A percentile compares a stretch with the other conserved stretches of the same genome.
Conservation (phyloP, 1,140 invertebrate species). For the Nasonia vitripennis region DNA sequence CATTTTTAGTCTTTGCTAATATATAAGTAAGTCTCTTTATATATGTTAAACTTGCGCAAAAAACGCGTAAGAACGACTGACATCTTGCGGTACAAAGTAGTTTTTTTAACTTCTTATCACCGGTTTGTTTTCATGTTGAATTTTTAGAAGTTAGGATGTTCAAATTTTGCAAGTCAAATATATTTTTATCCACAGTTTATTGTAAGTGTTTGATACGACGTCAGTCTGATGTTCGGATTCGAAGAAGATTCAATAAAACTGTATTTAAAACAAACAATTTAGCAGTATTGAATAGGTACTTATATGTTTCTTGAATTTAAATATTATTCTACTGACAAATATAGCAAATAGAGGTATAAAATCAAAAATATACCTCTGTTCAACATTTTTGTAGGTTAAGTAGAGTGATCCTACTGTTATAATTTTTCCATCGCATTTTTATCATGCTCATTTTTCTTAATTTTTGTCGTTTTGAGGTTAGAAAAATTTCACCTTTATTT, state of each 20-base stretch:
- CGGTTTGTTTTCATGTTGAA: neutral
- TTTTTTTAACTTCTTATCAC: slow-evolving; percentile 2
- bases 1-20: neutral
- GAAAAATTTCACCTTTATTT: neutral
- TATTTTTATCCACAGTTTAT: slow-evolving; percentile 8
- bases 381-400: neutral
- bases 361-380: neutral
- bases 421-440: neutral
- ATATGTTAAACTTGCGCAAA: neutral
- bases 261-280: neutral
- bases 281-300: slow-evolving; percentile 15
- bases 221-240: neutral
- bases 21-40: neutral
- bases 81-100: slow-evolving; percentile 40
- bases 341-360: neutral
- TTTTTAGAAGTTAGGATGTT: slow-evolving; percentile 18
- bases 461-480: slow-evolving; percentile 8
- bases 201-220: slow-evolving; percentile 29
- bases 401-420: neutral
- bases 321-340: neutral
- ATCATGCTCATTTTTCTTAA: neutral
- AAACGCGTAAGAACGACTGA: slow-evolving; percentile 12
- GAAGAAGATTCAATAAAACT: slow-evolving; percentile 3
- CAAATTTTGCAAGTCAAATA: slow-evolving; percentile 48
- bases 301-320: neutral